Base-by-base conservation (phyloP, 2,113 vertebrate genomes). In the Leptobrachium ailaonicum region DNA sequence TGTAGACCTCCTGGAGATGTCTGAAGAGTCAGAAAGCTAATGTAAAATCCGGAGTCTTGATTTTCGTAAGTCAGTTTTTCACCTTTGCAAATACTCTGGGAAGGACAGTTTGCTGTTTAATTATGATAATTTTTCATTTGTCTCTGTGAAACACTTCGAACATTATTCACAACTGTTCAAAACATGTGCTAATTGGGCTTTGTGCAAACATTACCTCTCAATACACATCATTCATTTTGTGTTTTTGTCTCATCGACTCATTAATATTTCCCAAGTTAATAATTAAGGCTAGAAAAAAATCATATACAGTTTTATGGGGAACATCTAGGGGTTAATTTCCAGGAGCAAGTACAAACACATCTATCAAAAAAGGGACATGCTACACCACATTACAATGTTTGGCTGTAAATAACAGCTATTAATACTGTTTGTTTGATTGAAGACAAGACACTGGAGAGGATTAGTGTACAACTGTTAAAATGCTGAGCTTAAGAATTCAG, bases 171-270 rank as follows among this genome's bases (percentile, higher is more conserved):
- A 73, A 80, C 77, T 67, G 14, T 41, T 80, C 70, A 73, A 73
- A 73, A 73, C 77, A 73, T 79, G 70, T 73, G 77, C 71, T 80
- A 80, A 80, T 80, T 80, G 70, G 62, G 71, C 77, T 80, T 80
- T 67, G 41, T 44, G 71, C 45, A 80, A 73, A 73, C 71, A 73
- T 79, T 73, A 73, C 71, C n/a, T 73, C 63, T 67, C 71, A 73
- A 66, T 73, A 40, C 54, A 50, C 53, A 73, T 80, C 70, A 80
- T 73, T 80, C 70, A 80, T 80, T 72, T 80, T 80, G 70, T 44
- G 41, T 73, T 66, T 73, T 79, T 63, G 66, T 73, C 53, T 43
- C 58, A 80, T 80, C 53, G 62, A 67, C 62, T 80, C 77, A 80
- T 80, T 80, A 80, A 71, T 56, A 80, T 80, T 58, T 41, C 77